phyloP scores from a whole-genome alignment of 1,140 invertebrate genomes.

The Aporrectodea caliginosa region DNA sequence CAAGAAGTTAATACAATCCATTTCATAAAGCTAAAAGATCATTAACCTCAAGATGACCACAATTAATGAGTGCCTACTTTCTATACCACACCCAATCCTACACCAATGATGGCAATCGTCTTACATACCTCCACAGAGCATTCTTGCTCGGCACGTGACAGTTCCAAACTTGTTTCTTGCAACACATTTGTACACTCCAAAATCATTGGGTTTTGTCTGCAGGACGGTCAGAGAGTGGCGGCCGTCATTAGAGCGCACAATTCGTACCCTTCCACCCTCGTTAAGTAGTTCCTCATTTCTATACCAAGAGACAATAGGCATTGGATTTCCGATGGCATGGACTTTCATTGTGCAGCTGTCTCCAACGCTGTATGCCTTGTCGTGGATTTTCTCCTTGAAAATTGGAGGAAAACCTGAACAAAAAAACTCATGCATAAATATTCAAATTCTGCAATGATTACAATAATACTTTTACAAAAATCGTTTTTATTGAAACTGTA shows the following conservation, averaged over 20 bases:
- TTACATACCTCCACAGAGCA: constrained; percentile 58
- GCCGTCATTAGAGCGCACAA: constrained; percentile 55
- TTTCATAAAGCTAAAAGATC: too few relatives aligned
- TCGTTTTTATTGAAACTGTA: too few relatives aligned
- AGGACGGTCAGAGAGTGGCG: constrained; percentile 63
- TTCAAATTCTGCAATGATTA: too few relatives aligned
- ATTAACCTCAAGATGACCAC: too few relatives aligned
- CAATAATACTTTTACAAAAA: too few relatives aligned
- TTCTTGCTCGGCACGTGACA: constrained; percentile 57
- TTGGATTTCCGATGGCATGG: constrained; percentile 81
- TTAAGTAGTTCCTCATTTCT: constrained; percentile 56
- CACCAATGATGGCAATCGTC: too few relatives aligned
- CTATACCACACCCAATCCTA: too few relatives aligned
- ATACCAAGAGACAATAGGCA: constrained; percentile 88
- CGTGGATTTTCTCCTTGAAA: constrained; percentile 30
- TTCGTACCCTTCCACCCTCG: constrained; percentile 43
- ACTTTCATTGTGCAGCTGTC: constrained; percentile 74
- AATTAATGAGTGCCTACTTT: too few relatives aligned
- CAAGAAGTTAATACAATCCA: too few relatives aligned
- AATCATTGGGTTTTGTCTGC: constrained; percentile 56
- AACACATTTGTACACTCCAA: constrained; percentile 91
- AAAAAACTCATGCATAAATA: neutral
- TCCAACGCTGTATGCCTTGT: constrained; percentile 69
- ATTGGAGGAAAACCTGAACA: constrained; percentile 24
- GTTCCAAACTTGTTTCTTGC: constrained; percentile 64